Base-by-base conservation (phyloP, 2,888 invertebrate genomes). In the Drosophila cognata region DNA sequence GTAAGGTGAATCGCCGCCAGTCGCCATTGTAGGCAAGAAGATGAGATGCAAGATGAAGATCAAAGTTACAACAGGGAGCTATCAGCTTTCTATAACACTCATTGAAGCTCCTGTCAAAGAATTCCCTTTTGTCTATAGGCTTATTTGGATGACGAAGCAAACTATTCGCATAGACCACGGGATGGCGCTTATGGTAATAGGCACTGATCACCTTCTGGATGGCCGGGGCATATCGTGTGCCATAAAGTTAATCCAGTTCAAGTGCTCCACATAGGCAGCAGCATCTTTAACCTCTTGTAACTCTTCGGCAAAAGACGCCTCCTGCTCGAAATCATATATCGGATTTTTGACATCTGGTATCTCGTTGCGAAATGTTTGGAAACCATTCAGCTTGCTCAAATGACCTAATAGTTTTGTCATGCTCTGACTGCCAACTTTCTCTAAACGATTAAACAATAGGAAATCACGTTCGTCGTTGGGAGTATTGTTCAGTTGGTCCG, bases 381-480 rank as follows among this genome's bases (percentile, higher is more conserved):
- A 92, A n/a, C 75, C 72, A 60, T 91, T 81, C 1, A 79, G 55
- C 2, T 36, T 10, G 7, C 89, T 95, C 57, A 97, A 93, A 62
- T 96, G 93, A 69, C 96, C 93, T 38, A 98, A 93, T 13, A 98
- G 94, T 90, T 96, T 96, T 96, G 97, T 97, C 91, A 97, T 95
- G 16, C 97, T 97, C 93, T 97, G 97, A 59, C 97, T 97, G 72
- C 97, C 98, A 33, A 97, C 97, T 94, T 98, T 98, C n/a, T 97
- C 97, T 61, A 97, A 96, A 29, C 97, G 94, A 93, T 98, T 98
- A 94, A 97, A 98, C 93, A 98, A 96, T 48, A 98, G 91, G 48
- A 97, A 94, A 56, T 97, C 95, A 29, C 95, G 94, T 53, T 92
- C 86, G 4, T 92, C 91, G 33, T 81, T 85, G 35, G 62, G 82